Evolutionary conservation across 2,113 vertebrate genomes (phyloP).

Genomic region (Sprattus sprattus): DNA sequence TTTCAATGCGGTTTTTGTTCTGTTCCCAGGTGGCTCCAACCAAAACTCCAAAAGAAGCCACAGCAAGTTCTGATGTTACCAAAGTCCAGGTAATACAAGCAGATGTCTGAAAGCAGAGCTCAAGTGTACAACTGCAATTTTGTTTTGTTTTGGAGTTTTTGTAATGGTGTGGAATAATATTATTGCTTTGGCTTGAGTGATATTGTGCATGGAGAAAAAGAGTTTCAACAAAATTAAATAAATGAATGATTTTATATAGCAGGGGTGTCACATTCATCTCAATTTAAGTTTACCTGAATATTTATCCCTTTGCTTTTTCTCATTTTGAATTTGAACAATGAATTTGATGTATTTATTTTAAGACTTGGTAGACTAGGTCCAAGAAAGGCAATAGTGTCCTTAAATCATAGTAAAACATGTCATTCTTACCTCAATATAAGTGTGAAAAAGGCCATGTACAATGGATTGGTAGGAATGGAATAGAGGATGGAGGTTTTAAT

Average conservation of each 20-base stretch:
- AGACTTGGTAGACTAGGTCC: too few species aligned
- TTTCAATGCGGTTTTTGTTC: conserved; percentile 44
- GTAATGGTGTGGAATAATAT: not conserved
- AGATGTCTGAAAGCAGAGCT: not conserved
- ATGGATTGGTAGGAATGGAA: not conserved
- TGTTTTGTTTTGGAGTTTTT: not conserved
- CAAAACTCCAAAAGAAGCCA: conserved; percentile 72
- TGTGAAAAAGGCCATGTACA: not conserved
- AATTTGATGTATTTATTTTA: too few species aligned
- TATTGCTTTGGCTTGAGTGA: not conserved
- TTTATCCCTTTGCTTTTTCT: too few species aligned
- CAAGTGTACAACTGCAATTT: too few species aligned
- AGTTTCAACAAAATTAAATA: too few species aligned
- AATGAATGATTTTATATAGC: too few species aligned
- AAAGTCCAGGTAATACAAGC: conserved; percentile 72
- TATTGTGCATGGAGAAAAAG: not conserved
- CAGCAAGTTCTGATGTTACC: conserved; percentile 61
- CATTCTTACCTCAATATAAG: too few species aligned
- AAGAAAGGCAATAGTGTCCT: too few species aligned
- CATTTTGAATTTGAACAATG: too few species aligned
- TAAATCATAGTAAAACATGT: too few species aligned
- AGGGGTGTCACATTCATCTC: too few species aligned
- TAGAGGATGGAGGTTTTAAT: not conserved
- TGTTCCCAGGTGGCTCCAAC: conserved; percentile 64
- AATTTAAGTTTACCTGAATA: too few species aligned